phyloP scores from a whole-genome alignment of 2,888 invertebrate species.

The Tridacna crocea region DNA sequence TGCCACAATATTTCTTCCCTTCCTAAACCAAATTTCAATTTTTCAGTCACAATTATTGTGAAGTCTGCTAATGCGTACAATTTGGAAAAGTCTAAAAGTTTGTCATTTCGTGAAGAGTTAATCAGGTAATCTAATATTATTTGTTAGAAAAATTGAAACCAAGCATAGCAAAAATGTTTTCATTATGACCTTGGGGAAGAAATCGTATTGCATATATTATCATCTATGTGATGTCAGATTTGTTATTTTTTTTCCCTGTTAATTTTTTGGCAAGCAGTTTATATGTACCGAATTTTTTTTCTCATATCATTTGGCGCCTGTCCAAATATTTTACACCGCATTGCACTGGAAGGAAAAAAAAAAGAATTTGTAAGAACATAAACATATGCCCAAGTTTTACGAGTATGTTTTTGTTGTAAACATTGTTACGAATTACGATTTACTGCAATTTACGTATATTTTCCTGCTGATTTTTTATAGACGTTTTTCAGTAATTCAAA shows the following conservation, averaged over 20 bases:
- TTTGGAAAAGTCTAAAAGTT: too few species aligned
- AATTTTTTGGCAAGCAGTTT: constrained; percentile 1
- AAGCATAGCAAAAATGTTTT: background rate
- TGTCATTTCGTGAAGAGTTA: too few species aligned
- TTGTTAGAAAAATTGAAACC: too few species aligned
- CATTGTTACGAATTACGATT: too few species aligned
- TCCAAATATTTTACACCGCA: constrained; percentile 25
- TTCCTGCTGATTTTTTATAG: too few species aligned
- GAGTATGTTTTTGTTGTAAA: background rate
- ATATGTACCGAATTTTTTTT: constrained; percentile 1
- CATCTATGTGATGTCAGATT: background rate
- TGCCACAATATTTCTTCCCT: too few species aligned
- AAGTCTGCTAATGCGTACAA: too few species aligned
- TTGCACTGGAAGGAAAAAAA: constrained; percentile 23
- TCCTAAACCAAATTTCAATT: too few species aligned
- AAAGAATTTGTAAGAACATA: background rate
- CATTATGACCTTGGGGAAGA: background rate
- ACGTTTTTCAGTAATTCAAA: too few species aligned
- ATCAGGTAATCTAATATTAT: too few species aligned
- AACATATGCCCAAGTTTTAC: constrained; percentile 18
- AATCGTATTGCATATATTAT: background rate
- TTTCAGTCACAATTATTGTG: too few species aligned
- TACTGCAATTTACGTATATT: too few species aligned
- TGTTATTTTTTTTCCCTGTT: background rate
- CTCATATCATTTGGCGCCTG: constrained; percentile 2